Conservation (phyloP, 23 tunicate genomes). For the Diplosoma virens region DNA sequence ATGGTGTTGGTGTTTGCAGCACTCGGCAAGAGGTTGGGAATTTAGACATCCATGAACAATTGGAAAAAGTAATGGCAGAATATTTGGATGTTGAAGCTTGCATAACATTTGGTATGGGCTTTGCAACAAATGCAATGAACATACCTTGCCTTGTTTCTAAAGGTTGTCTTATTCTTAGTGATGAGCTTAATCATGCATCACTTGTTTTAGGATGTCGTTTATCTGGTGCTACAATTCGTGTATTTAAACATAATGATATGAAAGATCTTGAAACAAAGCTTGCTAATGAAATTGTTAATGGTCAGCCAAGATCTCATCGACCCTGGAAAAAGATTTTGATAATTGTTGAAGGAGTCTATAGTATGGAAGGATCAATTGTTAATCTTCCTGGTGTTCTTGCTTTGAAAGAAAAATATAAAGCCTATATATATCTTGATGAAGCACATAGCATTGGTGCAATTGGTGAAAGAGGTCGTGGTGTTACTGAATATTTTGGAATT, state of each 20-base stretch:
- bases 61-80: constrained; percentile 76
- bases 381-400: constrained; percentile 83
- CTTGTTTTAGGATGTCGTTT: constrained; percentile 91
- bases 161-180: constrained; percentile 94
- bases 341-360: constrained; percentile 98
- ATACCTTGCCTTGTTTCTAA: constrained; percentile 89
- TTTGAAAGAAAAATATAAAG: constrained; percentile 94
- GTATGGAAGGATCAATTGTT: constrained; percentile 98
- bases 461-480: constrained; percentile 89
- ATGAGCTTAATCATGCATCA: constrained; percentile 97
- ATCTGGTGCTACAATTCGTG: constrained; percentile 77
- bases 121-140: constrained; percentile 98
- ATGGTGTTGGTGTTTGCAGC: constrained; percentile 92
- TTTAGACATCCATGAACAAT: constrained; percentile 76
- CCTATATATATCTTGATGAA: constrained; percentile 94
- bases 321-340: constrained; percentile 98
- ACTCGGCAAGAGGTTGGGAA: constrained; percentile 81
- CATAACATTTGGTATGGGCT: constrained; percentile 99
- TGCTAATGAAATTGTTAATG: constrained; percentile 75
- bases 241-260: constrained; percentile 97
- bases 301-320: constrained; percentile 89
- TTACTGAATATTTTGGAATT: constrained; percentile 92
- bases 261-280: constrained; percentile 80
- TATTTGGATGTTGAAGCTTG: constrained; percentile 90
- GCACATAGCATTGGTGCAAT: constrained; percentile 99